Base-by-base conservation (phyloP, 2,888 invertebrate genomes). In the Congeria kusceri region DNA sequence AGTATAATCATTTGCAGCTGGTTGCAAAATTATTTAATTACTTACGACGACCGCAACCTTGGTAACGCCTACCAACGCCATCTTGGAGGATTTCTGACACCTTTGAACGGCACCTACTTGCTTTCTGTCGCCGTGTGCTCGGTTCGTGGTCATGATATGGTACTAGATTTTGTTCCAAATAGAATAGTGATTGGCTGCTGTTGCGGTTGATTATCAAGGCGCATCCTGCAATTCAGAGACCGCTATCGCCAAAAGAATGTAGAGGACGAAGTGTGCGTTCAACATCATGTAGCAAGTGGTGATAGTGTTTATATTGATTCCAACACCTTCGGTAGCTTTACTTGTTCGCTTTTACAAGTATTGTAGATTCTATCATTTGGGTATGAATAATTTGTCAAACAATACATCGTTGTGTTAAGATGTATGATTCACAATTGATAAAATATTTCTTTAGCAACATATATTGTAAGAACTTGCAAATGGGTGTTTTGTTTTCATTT, bases 121-220 rank as follows among this genome's bases (percentile, higher is more conserved):
- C 68, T 75, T 47, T 75, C 74, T 4, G 46, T 75, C 18, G 39
- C 68, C 2, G 63, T 68, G 7, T 75, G 74, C 47, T 75, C 74
- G 18, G 3, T 13, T 4, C 23, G 18, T 11, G 47, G n/a, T 18
- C 68, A 75, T 57, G 68, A 29, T 29, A 61, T 75, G 3, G 68
- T 68, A 2, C 46, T 75, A 3, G 68, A 75, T 29, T 58, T 75
- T n/a, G 46, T 75, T 57, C 27, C 20, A 25, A 64, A 68, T 28
- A 57, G 23, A 4, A 27, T 20, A 20, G 25, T 67, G 56, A 61
- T 75, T 44, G 74, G 74, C 18, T 13, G 39, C 15, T 7, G 13
- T 39, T 1, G 39, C 39, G 15, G 39, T 11, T 11, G 39, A 39
- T 39, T 39, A 11, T 39, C 13, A 13, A 1, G 9, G 15, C 39